Percentiles rank a stretch among this genome's conserved stretches.
Conservation (phyloP, 2,113 vertebrate genomes). For the Corythoichthys intestinalis region DNA sequence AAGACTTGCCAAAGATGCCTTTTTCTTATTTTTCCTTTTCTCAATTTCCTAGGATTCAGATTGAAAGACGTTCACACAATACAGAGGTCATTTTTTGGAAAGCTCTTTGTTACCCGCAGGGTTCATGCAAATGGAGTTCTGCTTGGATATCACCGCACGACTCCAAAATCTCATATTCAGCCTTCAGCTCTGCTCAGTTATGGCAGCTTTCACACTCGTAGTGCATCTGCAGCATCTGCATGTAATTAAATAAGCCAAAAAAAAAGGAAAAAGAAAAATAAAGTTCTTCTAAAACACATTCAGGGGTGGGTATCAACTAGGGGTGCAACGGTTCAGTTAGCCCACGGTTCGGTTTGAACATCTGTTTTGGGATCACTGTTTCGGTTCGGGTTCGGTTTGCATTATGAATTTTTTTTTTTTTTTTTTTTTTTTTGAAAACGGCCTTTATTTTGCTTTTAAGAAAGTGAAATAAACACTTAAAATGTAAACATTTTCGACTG, state of each 20-base stretch:
- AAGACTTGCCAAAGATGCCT: background rate
- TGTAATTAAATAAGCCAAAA: background rate
- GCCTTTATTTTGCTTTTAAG: too few species aligned
- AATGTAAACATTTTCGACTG: too few species aligned
- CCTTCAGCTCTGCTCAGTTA: slow-evolving; percentile 17
- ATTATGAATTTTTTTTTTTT: too few species aligned
- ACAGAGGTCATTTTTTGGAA: slow-evolving; percentile 27
- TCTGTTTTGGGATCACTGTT: too few species aligned
- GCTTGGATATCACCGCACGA: slow-evolving; percentile 1
- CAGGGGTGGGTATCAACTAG: too few species aligned
- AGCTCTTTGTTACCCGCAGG: slow-evolving; percentile 31
- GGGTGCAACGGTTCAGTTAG: too few species aligned
- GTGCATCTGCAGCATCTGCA: background rate
- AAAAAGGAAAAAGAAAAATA: background rate
- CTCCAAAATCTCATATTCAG: slow-evolving; percentile 15
- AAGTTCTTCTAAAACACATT: background rate
- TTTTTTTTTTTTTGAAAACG: too few species aligned
- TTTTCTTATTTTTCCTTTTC: slow-evolving; percentile 6
- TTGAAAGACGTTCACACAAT: slow-evolving; percentile 13
- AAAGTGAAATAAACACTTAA: too few species aligned
- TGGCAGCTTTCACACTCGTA: slow-evolving; percentile 1
- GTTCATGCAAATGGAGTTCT: slow-evolving; percentile 25
- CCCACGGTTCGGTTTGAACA: too few species aligned
- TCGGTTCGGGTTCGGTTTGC: too few species aligned
- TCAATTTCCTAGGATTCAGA: slow-evolving; percentile 5